Conservation (phyloP, 2,797 vertebrate species). For the Falco columbarius region DNA sequence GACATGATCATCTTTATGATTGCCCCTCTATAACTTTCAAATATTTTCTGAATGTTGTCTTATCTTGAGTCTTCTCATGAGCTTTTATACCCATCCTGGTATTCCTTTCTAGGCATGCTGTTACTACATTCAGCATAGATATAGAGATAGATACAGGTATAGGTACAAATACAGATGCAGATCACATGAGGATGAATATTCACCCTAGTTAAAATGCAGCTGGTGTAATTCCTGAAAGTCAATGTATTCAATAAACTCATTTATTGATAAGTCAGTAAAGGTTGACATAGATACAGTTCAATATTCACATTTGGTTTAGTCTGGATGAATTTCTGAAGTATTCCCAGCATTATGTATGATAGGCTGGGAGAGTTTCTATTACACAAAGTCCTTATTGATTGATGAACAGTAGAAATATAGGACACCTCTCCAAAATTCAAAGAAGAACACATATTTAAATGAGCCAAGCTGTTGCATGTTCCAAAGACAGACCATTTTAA, state of each 20-base stretch:
- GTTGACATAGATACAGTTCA: not conserved
- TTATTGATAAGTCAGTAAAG: not conserved
- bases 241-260: not conserved
- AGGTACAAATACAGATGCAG: not conserved
- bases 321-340: not conserved
- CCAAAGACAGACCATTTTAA: slow-evolving; percentile 9
- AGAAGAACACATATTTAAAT: not conserved
- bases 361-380: not conserved
- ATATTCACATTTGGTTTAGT: not conserved
- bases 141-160: not conserved
- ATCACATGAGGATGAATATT: not conserved
- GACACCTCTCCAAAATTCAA: not conserved
- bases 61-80: not conserved
- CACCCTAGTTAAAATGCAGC: not conserved
- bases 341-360: not conserved
- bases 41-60: not conserved
- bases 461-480: not conserved
- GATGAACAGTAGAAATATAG: not conserved
- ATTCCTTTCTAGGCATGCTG: not conserved
- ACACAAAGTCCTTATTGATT: not conserved
- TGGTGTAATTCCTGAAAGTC: not conserved
- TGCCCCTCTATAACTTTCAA: not conserved
- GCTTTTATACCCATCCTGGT: not conserved
- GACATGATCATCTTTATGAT: not conserved
- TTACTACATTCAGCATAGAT: not conserved